phyloP scores from a whole-genome alignment of 2,888 invertebrate genomes.

The Drosophila niveifrons region DNA sequence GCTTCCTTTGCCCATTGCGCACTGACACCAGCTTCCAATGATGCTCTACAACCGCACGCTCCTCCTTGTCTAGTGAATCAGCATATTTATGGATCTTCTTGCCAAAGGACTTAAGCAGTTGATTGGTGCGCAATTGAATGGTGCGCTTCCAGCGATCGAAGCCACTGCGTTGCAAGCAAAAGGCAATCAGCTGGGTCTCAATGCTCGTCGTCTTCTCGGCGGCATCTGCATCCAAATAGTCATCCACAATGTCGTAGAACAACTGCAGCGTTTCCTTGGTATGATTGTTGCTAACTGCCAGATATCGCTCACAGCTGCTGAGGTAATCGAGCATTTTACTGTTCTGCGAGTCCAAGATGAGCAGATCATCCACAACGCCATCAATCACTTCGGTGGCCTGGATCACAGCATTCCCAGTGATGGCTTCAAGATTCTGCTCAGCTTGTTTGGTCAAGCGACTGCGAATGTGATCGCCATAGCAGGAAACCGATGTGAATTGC shows the following conservation, averaged over 20 bases:
- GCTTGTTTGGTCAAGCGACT: slow-evolving; percentile 56
- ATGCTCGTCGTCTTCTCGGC: slow-evolving; percentile 51
- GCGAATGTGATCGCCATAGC: slow-evolving; percentile 56
- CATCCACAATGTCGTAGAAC: slow-evolving; percentile 54
- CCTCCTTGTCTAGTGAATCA: slow-evolving; percentile 55
- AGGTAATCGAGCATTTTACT: slow-evolving; percentile 47
- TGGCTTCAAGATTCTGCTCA: slow-evolving; percentile 47
- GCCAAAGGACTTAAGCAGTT: slow-evolving; percentile 52
- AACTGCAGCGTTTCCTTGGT: slow-evolving; percentile 43
- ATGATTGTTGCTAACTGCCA: slow-evolving; percentile 34
- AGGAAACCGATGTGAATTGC: background rate
- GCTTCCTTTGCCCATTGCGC: slow-evolving; percentile 52
- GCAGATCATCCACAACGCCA: slow-evolving; percentile 62
- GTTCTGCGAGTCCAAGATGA: slow-evolving; percentile 64
- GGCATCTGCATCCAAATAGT: slow-evolving; percentile 58
- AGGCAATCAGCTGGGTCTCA: slow-evolving; percentile 61
- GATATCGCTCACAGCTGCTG: slow-evolving; percentile 49
- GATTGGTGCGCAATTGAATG: slow-evolving; percentile 46
- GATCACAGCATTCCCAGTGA: slow-evolving; percentile 52
- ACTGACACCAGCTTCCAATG: slow-evolving; percentile 43
- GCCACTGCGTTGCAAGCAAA: slow-evolving; percentile 66
- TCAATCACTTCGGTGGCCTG: slow-evolving; percentile 63
- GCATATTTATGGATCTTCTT: slow-evolving; percentile 42
- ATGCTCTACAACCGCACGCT: slow-evolving; percentile 43
- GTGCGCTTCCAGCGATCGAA: slow-evolving; percentile 73